Percentiles rank a stretch among this genome's conserved stretches.
phyloP scores from a whole-genome alignment of 2,888 invertebrate genomes.

The Operophtera brumata region DNA sequence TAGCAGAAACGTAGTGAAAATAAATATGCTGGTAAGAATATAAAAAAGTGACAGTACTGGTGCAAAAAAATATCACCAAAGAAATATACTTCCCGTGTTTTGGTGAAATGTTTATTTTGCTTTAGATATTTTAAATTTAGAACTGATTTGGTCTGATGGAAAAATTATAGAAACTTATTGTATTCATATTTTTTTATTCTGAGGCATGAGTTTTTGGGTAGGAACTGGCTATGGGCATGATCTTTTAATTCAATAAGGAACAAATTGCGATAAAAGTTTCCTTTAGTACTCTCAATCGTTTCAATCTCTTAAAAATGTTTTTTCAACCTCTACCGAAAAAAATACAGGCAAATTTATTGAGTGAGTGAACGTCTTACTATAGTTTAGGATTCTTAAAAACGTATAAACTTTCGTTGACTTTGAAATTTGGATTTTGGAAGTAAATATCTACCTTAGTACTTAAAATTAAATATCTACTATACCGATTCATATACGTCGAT shows the following conservation, averaged over 20 bases:
- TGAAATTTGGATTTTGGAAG: conserved; percentile 69
- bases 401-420: conserved; percentile 78
- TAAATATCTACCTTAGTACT: conserved; percentile 57
- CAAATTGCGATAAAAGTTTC: conserved; percentile 37
- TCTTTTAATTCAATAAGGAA: background rate
- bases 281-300: conserved; percentile 38
- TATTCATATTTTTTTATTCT: too few relatives aligned
- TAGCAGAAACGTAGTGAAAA: too few relatives aligned
- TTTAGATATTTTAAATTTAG: too few relatives aligned
- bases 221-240: too few relatives aligned
- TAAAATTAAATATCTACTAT: conserved; percentile 39
- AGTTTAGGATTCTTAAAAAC: conserved; percentile 63
- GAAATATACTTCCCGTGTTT: too few relatives aligned
- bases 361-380: conserved; percentile 50
- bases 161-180: too few relatives aligned
- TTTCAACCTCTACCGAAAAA: conserved; percentile 22
- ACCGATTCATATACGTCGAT: conserved; percentile 26
- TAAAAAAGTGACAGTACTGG: too few relatives aligned
- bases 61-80: too few relatives aligned
- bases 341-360: conserved; percentile 30
- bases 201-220: too few relatives aligned
- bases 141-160: too few relatives aligned
- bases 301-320: conserved; percentile 32
- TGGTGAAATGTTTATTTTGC: too few relatives aligned
- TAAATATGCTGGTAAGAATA: too few relatives aligned